Base-by-base conservation (phyloP, 2,888 invertebrate species). In the Luperina testacea region DNA sequence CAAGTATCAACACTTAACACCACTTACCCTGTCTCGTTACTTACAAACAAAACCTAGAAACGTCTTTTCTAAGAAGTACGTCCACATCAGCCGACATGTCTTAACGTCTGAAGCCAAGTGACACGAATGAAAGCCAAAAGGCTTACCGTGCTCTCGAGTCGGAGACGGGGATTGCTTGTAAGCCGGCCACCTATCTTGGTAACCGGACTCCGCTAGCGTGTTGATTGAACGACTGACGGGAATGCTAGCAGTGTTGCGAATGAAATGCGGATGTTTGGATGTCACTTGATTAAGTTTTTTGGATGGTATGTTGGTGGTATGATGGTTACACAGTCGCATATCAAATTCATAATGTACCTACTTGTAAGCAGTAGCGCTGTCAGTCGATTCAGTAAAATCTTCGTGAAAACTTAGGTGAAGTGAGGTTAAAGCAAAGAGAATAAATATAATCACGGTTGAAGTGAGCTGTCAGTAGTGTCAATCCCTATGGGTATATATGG, bases 31-130 rank as follows among this genome's bases (percentile, higher is more conserved):
- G n/a, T 20, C 24, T 57, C 70, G 59, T 70, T 77, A 65, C 72
- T 73, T 69, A 53, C 27, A 15, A 17, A 59, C 24, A 69, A 64
- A 82, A 69, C n/a, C 77, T 24, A 57, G 61, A 63, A 67, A 51
- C 48, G 71, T 73, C 38, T 57, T 67, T n/a, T 42, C 69, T 80
- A 72, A 75, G 75, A 75, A 64, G 67, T 63, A n/a, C 65, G 65
- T n/a, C 65, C 71, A 77, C 79, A 78, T 75, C 71, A 68, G 45
- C 70, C 75, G 75, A 78, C 80, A 76, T 72, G 75, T 85, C 80
- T 82, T 80, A 82, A 82, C 80, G 77, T 70, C 82, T 78, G 82
- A 82, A 82, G 77, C 83, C 78, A 69, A 80, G 78, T 85, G 86
- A 85, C 83, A 75, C 67, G 76, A 80, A 74, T 75, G 68, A 69